These are phyloP conservation scores for Celastrina argiolus DNA, from an alignment of 2,888 invertebrate genomes.

Conservation along the genomic window DNA sequence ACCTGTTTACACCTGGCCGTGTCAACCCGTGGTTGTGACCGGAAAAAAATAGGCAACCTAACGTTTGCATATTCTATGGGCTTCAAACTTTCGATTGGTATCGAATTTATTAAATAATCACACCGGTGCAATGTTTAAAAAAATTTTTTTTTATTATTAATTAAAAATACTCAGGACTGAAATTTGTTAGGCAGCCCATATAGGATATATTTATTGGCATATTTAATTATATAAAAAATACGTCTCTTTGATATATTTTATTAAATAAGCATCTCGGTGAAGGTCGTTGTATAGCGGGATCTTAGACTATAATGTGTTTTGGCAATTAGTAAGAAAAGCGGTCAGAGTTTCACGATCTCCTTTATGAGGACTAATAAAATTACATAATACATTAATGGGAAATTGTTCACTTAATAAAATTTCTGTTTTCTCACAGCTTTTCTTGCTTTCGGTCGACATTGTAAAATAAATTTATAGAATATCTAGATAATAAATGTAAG, in stretches of 20 bases:
- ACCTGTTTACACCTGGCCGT: background rate
- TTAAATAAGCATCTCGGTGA: background rate
- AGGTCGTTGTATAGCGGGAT: background rate
- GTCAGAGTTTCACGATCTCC: too few relatives aligned
- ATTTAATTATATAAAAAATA: background rate
- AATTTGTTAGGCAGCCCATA: background rate
- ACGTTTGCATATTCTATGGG: background rate
- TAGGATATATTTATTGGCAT: background rate
- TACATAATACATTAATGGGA: too few relatives aligned
- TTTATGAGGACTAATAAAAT: too few relatives aligned
- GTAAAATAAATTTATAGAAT: too few relatives aligned
- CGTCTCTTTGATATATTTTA: too few relatives aligned
- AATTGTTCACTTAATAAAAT: too few relatives aligned
- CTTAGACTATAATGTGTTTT: background rate
- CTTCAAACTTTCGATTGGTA: background rate
- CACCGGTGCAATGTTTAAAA: background rate
- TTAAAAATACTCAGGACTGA: background rate
- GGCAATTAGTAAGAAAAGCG: too few relatives aligned
- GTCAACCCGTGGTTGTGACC: background rate
- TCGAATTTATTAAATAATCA: background rate
- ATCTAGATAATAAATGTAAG: too few relatives aligned
- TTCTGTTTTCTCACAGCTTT: too few relatives aligned
- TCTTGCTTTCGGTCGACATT: too few relatives aligned
- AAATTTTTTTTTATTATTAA: background rate
- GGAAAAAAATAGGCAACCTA: background rate